Evolutionary conservation across 2,888 invertebrate genomes (phyloP).

Genomic region (Byasa hedistus): DNA sequence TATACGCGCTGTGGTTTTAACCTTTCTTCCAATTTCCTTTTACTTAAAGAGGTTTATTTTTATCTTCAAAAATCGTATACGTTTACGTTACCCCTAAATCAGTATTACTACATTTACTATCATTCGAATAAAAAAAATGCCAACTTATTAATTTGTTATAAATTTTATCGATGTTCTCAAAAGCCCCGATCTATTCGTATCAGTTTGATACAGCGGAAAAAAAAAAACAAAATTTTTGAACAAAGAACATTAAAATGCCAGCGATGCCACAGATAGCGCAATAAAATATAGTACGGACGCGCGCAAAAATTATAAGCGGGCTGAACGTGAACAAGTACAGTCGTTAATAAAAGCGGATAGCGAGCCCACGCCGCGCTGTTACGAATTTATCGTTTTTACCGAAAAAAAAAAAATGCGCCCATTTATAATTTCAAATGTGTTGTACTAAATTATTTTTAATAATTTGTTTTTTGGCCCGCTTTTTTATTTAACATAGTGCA

Average conservation of each 20-base stretch:
- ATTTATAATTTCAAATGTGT: conserved; percentile 36
- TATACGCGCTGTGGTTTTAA: no score
- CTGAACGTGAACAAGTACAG: conserved; percentile 76
- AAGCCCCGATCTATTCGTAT: no score
- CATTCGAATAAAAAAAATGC: no score
- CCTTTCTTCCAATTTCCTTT: no score
- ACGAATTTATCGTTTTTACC: conserved; percentile 70
- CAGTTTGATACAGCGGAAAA: background rate
- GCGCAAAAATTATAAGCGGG: conserved; percentile 66
- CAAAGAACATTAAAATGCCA: conserved; percentile 65
- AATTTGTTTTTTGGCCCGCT: background rate
- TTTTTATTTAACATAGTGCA: no score
- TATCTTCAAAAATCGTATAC: no score
- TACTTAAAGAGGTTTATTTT: no score
- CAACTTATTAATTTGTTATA: no score
- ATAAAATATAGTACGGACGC: conserved; percentile 70
- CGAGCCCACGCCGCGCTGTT: conserved; percentile 70
- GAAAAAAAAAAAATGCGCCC: conserved; percentile 62
- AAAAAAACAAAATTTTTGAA: conserved; percentile 35
- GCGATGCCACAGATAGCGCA: conserved; percentile 44
- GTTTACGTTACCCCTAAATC: no score
- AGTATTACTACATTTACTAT: no score
- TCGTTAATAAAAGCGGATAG: conserved; percentile 77
- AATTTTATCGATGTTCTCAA: no score
- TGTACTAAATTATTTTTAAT: conserved; percentile 27